Evolutionary conservation across 1,140 invertebrate genomes (phyloP), one percentile per base, ranked within the genome.

Genomic region (Drosophila aff.): DNA sequence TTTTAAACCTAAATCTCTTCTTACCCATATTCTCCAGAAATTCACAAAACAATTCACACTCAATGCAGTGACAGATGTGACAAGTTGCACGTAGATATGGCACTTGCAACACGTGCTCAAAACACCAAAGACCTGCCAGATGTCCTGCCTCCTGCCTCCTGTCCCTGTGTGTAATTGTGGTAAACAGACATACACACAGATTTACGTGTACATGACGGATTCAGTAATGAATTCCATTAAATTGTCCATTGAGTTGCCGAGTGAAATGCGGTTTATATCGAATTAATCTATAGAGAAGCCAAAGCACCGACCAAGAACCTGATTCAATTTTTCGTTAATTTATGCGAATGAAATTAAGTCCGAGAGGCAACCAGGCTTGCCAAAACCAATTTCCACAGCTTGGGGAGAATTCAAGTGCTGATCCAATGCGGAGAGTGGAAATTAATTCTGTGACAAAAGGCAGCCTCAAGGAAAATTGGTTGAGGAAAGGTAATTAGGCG

Each of bases 311-410:
- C 23, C 36, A 49, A 15, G 43, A 11, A 28, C 15, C 28, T 78
- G 63, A 76, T 78, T 78, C 65, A 78, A 78, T 78, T 77, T 78
- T 78, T 76, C 49, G 73, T 76, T 78, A 81, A 67, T 72, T 72
- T 78, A 82, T 79, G 81, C 57, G 64, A 76, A 85, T 79, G 59
- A 86, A 65, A 82, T 86, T 79, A 76, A 79, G 69, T 65, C 62
- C 58, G 28, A 55, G 47, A 49, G 50, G 26, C 61, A 79, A 60
- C 47, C 69, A 79, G 62, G 61, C 79, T 81, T 76, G 79, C 21
- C 63, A 65, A 61, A 76, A 23, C 28, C 53, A 60, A 78, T 78
- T 78, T 55, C 57, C 74, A 40, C 53, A 43, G 38, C 68, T 55
- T 9, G 46, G 31, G 62, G 57, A 71, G 73, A 79, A 69, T 52